Evolutionary conservation across 2,113 vertebrate genomes (phyloP).

Genomic region (Puntigrus tetrazona): DNA sequence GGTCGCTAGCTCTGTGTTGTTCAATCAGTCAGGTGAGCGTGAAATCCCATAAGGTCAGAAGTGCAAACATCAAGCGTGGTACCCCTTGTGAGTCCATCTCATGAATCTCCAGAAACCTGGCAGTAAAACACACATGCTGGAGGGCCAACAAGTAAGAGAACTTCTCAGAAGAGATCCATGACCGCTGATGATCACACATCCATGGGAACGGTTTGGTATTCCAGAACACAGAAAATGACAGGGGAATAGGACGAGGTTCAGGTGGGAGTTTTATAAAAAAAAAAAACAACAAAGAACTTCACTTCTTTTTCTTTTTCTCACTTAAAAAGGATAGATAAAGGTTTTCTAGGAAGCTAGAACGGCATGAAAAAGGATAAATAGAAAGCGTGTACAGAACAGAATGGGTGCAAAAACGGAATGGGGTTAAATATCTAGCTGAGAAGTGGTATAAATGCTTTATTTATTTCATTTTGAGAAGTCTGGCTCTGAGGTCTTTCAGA

Average conservation of each 20-base stretch:
- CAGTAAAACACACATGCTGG: slow-evolving; percentile 28
- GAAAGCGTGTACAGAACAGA: neutral
- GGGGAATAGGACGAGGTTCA: neutral
- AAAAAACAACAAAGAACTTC: slow-evolving; percentile 57
- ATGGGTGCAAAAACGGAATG: slow-evolving; percentile 25
- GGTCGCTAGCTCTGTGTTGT: neutral
- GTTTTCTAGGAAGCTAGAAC: slow-evolving; percentile 3
- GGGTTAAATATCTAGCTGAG: neutral
- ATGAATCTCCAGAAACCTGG: slow-evolving; percentile 6
- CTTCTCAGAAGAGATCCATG: slow-evolving; percentile 17
- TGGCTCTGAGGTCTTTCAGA: neutral
- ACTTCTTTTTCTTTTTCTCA: slow-evolving; percentile 46
- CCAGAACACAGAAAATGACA: slow-evolving; percentile 5
- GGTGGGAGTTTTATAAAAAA: slow-evolving; percentile 48
- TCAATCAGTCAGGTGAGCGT: slow-evolving; percentile 24
- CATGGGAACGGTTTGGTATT: slow-evolving; percentile 41
- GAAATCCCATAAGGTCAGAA: slow-evolving; percentile 8
- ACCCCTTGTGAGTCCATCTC: slow-evolving; percentile 7
- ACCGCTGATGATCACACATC: slow-evolving; percentile 57
- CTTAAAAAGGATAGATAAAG: neutral
- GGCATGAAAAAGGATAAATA: neutral
- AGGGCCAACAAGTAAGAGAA: neutral
- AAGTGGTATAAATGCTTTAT: slow-evolving; percentile 20
- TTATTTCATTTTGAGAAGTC: slow-evolving; percentile 46
- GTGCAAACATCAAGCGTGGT: slow-evolving; percentile 17